Evolutionary conservation across 1,140 invertebrate genomes (phyloP), one percentile per base, ranked within the genome.

Genomic region (Caerostris extrusa): DNA sequence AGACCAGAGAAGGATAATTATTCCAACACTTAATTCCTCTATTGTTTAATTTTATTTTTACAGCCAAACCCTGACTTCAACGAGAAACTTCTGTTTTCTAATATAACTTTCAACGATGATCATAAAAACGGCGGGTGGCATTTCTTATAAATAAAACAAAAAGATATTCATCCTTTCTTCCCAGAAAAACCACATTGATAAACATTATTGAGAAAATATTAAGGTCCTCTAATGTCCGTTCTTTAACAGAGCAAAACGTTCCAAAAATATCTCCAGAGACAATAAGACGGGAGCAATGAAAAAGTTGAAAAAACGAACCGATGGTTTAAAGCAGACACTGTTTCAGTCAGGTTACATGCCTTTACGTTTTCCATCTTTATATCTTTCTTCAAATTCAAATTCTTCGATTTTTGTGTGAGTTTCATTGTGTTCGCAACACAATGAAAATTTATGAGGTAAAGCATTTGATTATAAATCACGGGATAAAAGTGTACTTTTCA

Each of bases 401-500:
- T 77, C 34, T 53, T 77, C 71, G 10, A 77, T 77, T 53, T 77
- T 19, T 77, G 71, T 14, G 34, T 50, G 19, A 53, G 71, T 77
- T 77, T 77, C 71, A 77, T 77, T 77, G 71, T 53, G 71, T 12
- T 8, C 34, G 7, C 3, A 50, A 14, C 71, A 77, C 71, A 77
- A 77, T 77, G 71, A 77, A 53, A 77, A 77, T 77, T 77, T 53
- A 77, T 77, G 71, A 77, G 34, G 34, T 77, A 77, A 77, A 77
- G 34, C 69, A 53, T 53, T 77, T 77, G 69, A 77, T 77, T 77
- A 53, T 77, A 77, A 77, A 77, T 77, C 71, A 77, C 71, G 3
- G 8, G 8, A 77, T 34, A 77, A 77, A 77, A 77, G 10, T 77
- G 14, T 8, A 77, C 8, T 53, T 77, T 77, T 77, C 71, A 50